phyloP scores from a whole-genome alignment of 2,797 vertebrate species.

The Coreius guichenoti region DNA sequence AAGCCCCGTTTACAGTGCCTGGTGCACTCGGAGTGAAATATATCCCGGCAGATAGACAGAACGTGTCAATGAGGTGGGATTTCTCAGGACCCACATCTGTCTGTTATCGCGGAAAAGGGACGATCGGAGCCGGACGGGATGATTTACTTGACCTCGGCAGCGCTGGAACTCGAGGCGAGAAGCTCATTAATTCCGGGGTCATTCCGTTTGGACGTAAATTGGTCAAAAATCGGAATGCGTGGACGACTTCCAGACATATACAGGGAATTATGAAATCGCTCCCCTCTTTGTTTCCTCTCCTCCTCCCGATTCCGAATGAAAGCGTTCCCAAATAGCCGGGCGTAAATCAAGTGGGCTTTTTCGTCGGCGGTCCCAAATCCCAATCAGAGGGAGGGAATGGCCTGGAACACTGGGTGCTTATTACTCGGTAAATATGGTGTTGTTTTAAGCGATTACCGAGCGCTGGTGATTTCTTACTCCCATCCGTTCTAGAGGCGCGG shows the following conservation, averaged over 20 bases:
- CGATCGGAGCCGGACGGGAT: conserved; percentile 84
- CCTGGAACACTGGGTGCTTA: conserved; percentile 93
- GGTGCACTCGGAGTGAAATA: conserved; percentile 86
- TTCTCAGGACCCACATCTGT: conserved; percentile 88
- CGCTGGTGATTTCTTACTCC: conserved; percentile 79
- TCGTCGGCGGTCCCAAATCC: conserved; percentile 87
- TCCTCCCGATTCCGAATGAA: conserved; percentile 74
- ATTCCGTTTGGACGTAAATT: conserved; percentile 95
- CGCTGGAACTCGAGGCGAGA: conserved; percentile 88
- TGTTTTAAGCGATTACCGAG: conserved; percentile 93
- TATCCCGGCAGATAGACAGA: conserved; percentile 86
- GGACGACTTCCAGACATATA: conserved; percentile 96
- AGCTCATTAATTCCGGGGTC: conserved; percentile 99
- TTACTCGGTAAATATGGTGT: conserved; percentile 93
- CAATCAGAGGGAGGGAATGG: conserved; percentile 90
- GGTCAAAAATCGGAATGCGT: conserved; percentile 88
- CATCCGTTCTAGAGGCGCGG: conserved; percentile 78
- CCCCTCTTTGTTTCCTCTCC: conserved; percentile 66
- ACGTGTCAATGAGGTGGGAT: conserved; percentile 90
- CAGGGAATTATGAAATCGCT: conserved; percentile 96
- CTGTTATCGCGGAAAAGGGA: conserved; percentile 84
- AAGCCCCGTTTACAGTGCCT: conserved; percentile 85
- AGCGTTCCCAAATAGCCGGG: conserved; percentile 88
- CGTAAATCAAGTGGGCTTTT: conserved; percentile 91
- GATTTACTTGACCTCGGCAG: conserved; percentile 96